Evolutionary conservation across 2,888 invertebrate species (phyloP), one percentile per base, ranked within the genome.

Genomic region (Stramonita haemastoma): DNA sequence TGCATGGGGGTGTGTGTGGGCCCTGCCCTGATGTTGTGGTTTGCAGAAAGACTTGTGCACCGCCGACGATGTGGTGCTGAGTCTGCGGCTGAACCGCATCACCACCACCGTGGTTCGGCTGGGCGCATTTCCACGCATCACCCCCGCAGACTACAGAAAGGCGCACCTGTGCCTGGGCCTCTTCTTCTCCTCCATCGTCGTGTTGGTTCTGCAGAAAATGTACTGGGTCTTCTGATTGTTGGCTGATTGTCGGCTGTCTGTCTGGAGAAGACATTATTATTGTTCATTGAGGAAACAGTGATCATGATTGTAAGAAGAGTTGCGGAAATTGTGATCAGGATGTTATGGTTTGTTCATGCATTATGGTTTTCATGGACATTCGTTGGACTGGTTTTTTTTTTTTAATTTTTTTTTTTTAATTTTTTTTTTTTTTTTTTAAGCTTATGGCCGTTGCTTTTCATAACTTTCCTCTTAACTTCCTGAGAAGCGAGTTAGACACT

Each of bases 31-130:
- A 29, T 96, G 96, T 96, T 11, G 73, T 73, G 73, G 73, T 96
- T 97, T 97, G 96, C 97, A 97, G 97, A 97, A 96, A 94, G 96
- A 96, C 95, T 96, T 97, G 95, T 97, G 97, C 96, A 96, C 96
- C 95, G 96, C 96, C 95, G 96, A 97, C 93, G 97, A 97, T 95
- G 96, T 97, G 94, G 96, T 97, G 93, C 95, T 94, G 89, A 92
- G 92, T 90, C 91, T 95, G 91, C 94, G 94, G 90, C 94, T 94
- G 56, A 91, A 91, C 91, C 94, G 93, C 88, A 93, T 95, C 60
- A 93, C 94, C 89, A 89, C 91, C 89, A 94, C 95, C 91, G 95
- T 95, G 91, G 93, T 92, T 90, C 93, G 93, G 85, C 93, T 95
- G 92, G 93, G 92, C 88, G 86, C 92, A 91, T 93, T 92, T 90